phyloP scores from a whole-genome alignment of 1,140 invertebrate genomes.

The Drosophila watanabei region DNA sequence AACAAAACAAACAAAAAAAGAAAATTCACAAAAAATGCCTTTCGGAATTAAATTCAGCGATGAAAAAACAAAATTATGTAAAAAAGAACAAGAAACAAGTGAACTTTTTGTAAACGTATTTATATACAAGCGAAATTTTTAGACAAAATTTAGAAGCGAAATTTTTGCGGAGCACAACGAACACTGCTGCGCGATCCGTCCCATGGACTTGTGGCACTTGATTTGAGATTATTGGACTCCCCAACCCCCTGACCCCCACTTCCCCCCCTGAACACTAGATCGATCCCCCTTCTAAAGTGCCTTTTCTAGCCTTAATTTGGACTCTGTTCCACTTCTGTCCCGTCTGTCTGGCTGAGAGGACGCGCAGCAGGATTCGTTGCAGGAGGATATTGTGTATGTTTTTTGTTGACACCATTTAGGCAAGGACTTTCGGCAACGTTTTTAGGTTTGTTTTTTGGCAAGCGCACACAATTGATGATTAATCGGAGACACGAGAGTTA shows the following conservation, averaged over 20 bases:
- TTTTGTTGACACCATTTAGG: conserved; percentile 57
- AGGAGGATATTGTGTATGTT: conserved; percentile 23
- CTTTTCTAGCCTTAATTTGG: conserved; percentile 79
- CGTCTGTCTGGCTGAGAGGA: background rate
- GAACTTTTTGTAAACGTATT: conserved; percentile 71
- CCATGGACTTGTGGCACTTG: conserved; percentile 18
- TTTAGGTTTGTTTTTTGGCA: conserved; percentile 33
- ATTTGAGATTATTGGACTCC: conserved; percentile 36
- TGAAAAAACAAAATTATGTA: conserved; percentile 59
- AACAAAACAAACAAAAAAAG: conserved; percentile 40
- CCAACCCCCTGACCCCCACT: background rate
- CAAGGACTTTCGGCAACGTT: conserved; percentile 64
- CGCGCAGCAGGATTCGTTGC: conserved; percentile 54
- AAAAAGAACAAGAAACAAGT: conserved; percentile 34
- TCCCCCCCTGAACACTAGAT: background rate
- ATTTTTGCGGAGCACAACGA: conserved; percentile 54
- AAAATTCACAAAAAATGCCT: conserved; percentile 84
- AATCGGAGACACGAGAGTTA: conserved; percentile 37
- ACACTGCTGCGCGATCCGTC: conserved; percentile 13
- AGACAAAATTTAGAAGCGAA: conserved; percentile 75
- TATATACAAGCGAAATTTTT: conserved; percentile 73
- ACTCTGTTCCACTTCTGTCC: conserved; percentile 36
- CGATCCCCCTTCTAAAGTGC: conserved; percentile 68
- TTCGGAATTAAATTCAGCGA: conserved; percentile 85
- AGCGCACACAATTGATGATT: conserved; percentile 61